These are phyloP conservation scores for Molossus molossus DNA, from an alignment of 2,797 vertebrate species.

Conservation along the genomic window DNA sequence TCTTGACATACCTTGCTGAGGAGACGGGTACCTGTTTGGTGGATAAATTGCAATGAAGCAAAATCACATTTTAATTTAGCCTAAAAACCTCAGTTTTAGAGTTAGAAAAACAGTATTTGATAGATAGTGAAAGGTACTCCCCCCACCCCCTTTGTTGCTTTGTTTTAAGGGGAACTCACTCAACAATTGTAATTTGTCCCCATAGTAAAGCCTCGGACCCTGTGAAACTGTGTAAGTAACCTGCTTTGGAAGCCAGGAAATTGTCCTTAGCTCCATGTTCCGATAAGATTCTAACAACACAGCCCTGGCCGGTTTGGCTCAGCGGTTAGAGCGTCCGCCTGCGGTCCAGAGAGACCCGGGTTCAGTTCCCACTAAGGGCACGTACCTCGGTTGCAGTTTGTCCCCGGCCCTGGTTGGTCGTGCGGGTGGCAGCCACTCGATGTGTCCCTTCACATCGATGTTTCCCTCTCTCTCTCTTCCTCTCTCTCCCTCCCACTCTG, in stretches of 20 bases:
- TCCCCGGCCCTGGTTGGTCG: too few relatives aligned
- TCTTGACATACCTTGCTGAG: not conserved
- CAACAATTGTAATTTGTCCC: not conserved
- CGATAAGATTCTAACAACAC: constrained; percentile 51
- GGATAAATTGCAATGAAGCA: not conserved
- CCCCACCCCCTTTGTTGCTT: not conserved
- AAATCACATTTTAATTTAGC: not conserved
- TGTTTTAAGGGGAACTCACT: not conserved
- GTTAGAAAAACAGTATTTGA: not conserved
- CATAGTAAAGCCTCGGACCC: not conserved
- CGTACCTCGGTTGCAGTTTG: too few relatives aligned
- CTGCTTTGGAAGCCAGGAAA: constrained; percentile 49
- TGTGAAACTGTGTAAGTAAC: constrained; percentile 62
- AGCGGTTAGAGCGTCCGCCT: too few relatives aligned
- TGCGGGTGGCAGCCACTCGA: too few relatives aligned
- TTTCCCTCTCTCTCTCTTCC: too few relatives aligned
- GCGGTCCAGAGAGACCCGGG: too few relatives aligned
- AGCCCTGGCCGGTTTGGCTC: too few relatives aligned
- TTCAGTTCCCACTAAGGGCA: too few relatives aligned
- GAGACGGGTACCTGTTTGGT: not conserved
- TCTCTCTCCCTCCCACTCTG: too few relatives aligned
- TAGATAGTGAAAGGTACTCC: not conserved
- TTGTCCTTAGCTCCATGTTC: constrained; percentile 63
- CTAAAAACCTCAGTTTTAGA: not conserved
- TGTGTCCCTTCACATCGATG: too few relatives aligned